These are phyloP conservation scores for Xenotilapia longispinis DNA, from an alignment of 2,113 vertebrate species.

Conservation along the genomic window DNA sequence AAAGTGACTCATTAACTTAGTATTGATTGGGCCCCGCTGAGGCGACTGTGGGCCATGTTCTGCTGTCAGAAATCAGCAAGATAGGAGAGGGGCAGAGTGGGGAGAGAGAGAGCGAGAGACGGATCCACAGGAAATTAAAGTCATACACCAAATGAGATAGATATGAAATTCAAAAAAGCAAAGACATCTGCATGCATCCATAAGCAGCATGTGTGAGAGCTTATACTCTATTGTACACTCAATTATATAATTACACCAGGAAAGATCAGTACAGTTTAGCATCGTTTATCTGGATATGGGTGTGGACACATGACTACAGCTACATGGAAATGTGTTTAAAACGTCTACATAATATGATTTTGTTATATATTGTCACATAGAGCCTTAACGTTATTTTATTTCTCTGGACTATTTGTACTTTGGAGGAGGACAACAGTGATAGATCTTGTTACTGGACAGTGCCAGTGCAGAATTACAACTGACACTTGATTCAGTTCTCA, in stretches of 20 bases:
- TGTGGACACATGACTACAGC: background rate
- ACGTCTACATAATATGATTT: background rate
- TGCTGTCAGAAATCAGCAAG: slow-evolving; percentile 40
- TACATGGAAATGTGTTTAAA: background rate
- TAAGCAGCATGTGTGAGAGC: background rate
- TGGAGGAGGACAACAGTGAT: background rate
- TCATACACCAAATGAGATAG: background rate
- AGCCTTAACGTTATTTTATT: background rate
- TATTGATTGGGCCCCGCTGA: slow-evolving; percentile 26
- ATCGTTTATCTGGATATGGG: background rate
- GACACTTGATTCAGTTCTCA: background rate
- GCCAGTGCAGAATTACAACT: background rate
- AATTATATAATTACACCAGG: background rate
- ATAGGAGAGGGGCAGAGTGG: background rate
- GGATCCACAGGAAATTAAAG: background rate
- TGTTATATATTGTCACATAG: background rate
- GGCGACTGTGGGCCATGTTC: slow-evolving; percentile 14
- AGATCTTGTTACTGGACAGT: background rate
- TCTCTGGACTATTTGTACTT: background rate
- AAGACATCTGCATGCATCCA: background rate
- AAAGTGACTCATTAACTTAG: slow-evolving; percentile 46
- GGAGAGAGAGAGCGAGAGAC: background rate
- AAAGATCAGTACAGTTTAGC: background rate
- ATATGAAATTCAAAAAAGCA: background rate
- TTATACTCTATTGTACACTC: background rate